These are phyloP conservation scores for Aepyceros melampus DNA, from an alignment of 2,113 vertebrate genomes.

Conservation along the genomic window DNA sequence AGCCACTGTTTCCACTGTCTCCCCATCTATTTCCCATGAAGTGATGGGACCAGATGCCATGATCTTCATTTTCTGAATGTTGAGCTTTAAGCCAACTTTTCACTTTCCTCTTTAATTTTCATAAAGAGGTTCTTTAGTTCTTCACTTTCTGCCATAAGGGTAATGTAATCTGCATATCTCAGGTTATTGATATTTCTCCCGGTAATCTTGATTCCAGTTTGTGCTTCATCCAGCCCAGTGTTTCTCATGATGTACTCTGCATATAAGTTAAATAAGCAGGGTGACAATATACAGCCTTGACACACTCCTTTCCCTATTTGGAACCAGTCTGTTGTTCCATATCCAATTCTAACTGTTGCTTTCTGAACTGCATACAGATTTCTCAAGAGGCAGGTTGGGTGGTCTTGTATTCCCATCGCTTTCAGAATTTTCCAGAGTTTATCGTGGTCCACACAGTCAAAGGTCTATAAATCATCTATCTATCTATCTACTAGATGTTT, in stretches of 20 bases:
- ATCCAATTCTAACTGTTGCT: neutral
- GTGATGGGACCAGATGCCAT: neutral
- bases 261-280: neutral
- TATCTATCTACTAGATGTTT: neutral
- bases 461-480: neutral
- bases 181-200: neutral
- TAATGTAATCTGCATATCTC: neutral
- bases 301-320: fast-evolving
- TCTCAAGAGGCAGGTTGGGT: neutral
- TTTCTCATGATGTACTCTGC: neutral
- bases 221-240: neutral
- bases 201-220: neutral
- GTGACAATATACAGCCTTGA: neutral
- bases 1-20: neutral
- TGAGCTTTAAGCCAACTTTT: neutral
- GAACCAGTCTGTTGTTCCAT: neutral
- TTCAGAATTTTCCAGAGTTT: neutral
- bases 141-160: neutral
- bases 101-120: neutral
- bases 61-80: neutral
- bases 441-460: neutral
- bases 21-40: neutral
- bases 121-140: neutral
- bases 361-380: neutral
- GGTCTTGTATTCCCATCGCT: neutral